A percentile compares a stretch with the other conserved stretches of the same genome.
These are phyloP conservation scores for Eleutherodactylus coqui DNA, from an alignment of 2,797 vertebrate species.

Conservation along the genomic window DNA sequence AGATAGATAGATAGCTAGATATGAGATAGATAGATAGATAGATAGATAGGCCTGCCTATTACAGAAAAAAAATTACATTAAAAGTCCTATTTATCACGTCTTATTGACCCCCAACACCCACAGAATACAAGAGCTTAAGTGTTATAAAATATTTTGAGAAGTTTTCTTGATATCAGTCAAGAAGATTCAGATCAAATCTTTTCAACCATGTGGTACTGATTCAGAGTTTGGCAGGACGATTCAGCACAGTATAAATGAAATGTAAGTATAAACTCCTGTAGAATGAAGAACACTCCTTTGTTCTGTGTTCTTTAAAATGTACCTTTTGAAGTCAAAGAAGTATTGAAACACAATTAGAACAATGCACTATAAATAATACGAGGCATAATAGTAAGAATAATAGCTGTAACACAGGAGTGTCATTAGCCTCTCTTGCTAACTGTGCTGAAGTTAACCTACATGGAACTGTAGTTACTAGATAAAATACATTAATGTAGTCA, in stretches of 20 bases:
- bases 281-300: conserved; percentile 19
- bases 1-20: no score
- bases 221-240: conserved; percentile 55
- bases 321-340: background rate
- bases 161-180: conserved; percentile 59
- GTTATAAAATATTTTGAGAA: conserved; percentile 43
- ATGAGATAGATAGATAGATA: conserved; percentile 47
- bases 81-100: background rate
- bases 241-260: conserved; percentile 17
- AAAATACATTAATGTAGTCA: background rate
- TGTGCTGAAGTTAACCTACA: background rate
- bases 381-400: background rate
- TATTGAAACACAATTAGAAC: background rate
- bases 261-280: conserved; percentile 33
- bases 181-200: conserved; percentile 48
- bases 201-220: conserved; percentile 59
- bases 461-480: background rate
- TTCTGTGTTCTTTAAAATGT: background rate
- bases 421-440: background rate
- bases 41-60: conserved; percentile 4
- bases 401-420: background rate
- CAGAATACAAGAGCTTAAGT: conserved; percentile 25
- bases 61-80: background rate
- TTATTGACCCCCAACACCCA: background rate
- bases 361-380: background rate